Percentiles rank a stretch among this genome's conserved stretches.
Evolutionary conservation across 92 coral and sea anemone species (phyloP).

Genomic region (Meandrina meandrites): DNA sequence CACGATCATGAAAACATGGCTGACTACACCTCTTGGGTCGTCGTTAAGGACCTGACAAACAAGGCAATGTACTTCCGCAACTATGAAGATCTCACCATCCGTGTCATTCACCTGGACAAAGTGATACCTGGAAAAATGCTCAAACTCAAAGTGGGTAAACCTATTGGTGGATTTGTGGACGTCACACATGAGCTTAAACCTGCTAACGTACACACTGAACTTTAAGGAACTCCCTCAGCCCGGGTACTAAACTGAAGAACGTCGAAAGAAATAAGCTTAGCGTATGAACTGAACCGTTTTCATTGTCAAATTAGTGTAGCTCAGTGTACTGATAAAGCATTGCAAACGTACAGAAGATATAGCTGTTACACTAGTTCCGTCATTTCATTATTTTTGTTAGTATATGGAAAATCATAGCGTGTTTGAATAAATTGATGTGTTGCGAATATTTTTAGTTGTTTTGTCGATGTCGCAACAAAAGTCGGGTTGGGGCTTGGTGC

Average conservation of each 20-base stretch:
- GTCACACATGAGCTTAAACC: neutral
- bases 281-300: too few relatives aligned
- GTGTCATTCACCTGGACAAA: conserved; percentile 7
- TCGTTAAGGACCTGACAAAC: conserved; percentile 25
- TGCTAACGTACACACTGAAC: neutral
- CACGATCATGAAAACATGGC: conserved; percentile 1
- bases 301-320: too few relatives aligned
- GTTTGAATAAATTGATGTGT: too few relatives aligned
- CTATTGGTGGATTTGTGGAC: conserved; percentile 21
- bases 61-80: conserved; percentile 11
- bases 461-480: too few relatives aligned
- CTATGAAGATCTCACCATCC: conserved; percentile 21
- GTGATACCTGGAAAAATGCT: neutral
- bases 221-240: neutral
- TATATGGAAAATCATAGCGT: too few relatives aligned
- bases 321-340: too few relatives aligned
- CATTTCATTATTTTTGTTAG: too few relatives aligned
- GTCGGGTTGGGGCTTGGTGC: too few relatives aligned
- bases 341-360: too few relatives aligned
- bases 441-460: too few relatives aligned
- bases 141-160: neutral
- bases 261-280: too few relatives aligned
- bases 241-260: neutral
- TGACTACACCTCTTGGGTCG: conserved; percentile 22
- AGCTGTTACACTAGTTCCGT: too few relatives aligned